A percentile compares a stretch with the other conserved stretches of the same genome.
Conservation (phyloP, 1,140 invertebrate species). For the Leguminivora glycinivorella region DNA sequence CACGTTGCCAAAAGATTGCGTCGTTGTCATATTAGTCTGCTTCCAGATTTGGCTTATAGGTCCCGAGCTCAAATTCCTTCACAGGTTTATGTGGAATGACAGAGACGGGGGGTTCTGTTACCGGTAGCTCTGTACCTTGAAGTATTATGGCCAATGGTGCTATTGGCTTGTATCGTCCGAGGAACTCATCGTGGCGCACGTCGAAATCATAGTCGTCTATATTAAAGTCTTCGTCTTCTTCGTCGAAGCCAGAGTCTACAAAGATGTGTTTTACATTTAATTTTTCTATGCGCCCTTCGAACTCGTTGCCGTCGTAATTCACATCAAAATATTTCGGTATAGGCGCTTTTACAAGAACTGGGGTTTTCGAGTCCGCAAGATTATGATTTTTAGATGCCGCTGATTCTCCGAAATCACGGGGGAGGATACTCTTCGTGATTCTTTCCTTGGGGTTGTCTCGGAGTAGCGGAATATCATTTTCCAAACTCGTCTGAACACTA, state of each 20-base stretch:
- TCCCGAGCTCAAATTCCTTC: background rate
- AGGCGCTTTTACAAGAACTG: slow-evolving; percentile 54
- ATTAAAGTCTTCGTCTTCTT: slow-evolving; percentile 70
- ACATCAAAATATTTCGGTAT: slow-evolving; percentile 59
- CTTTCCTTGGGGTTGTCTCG: background rate
- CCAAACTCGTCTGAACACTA: slow-evolving; percentile 37
- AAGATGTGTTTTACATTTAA: slow-evolving; percentile 34
- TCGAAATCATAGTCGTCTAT: slow-evolving; percentile 70
- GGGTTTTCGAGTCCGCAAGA: background rate
- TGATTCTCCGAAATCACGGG: too few relatives aligned
- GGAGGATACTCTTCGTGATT: background rate
- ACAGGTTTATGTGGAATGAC: background rate
- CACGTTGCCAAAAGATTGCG: too few relatives aligned
- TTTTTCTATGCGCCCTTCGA: slow-evolving; percentile 45
- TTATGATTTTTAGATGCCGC: too few relatives aligned
- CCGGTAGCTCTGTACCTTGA: background rate
- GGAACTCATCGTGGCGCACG: slow-evolving; percentile 64
- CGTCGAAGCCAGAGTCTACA: slow-evolving; percentile 52
- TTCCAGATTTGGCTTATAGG: background rate
- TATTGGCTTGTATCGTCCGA: slow-evolving; percentile 56
- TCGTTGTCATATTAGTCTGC: too few relatives aligned
- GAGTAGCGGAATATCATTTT: background rate
- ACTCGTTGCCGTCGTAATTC: slow-evolving; percentile 57
- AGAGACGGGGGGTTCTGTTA: too few relatives aligned
- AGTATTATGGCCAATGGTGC: slow-evolving; percentile 42